These are phyloP conservation scores for Procambarus clarkii DNA, from an alignment of 1,140 invertebrate genomes.

Conservation along the genomic window DNA sequence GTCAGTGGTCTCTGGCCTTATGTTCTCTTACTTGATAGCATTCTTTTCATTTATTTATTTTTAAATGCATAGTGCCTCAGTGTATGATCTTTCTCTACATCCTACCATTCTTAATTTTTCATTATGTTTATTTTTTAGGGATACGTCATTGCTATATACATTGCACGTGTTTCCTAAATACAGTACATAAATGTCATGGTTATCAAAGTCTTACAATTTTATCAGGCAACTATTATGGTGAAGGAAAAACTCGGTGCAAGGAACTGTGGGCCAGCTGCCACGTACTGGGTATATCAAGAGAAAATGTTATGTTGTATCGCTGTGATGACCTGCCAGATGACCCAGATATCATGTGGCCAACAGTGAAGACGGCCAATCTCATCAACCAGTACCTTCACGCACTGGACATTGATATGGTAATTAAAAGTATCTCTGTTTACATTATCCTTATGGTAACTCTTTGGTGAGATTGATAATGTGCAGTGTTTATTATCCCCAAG, in stretches of 20 bases:
- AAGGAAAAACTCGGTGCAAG: constrained; percentile 82
- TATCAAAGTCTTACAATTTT: neutral
- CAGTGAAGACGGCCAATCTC: constrained; percentile 73
- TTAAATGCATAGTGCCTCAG: no score
- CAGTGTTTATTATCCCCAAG: no score
- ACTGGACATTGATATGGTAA: constrained; percentile 73
- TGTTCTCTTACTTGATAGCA: no score
- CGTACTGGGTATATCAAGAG: constrained; percentile 85
- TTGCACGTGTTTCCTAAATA: no score
- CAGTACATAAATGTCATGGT: neutral
- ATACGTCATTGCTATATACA: no score
- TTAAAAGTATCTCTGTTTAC: neutral
- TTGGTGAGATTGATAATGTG: neutral
- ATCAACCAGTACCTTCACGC: constrained; percentile 74
- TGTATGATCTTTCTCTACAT: no score
- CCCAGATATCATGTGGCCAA: constrained; percentile 72
- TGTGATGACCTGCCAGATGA: constrained; percentile 73
- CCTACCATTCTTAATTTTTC: no score
- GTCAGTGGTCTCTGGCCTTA: no score
- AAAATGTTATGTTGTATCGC: constrained; percentile 83
- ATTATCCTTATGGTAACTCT: neutral
- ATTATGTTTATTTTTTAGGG: no score
- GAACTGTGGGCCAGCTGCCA: constrained; percentile 85
- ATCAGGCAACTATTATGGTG: constrained; percentile 84
- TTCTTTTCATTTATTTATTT: no score